Evolutionary conservation across 2,888 invertebrate species (phyloP).

Genomic region (Xanthorhoe designata): DNA sequence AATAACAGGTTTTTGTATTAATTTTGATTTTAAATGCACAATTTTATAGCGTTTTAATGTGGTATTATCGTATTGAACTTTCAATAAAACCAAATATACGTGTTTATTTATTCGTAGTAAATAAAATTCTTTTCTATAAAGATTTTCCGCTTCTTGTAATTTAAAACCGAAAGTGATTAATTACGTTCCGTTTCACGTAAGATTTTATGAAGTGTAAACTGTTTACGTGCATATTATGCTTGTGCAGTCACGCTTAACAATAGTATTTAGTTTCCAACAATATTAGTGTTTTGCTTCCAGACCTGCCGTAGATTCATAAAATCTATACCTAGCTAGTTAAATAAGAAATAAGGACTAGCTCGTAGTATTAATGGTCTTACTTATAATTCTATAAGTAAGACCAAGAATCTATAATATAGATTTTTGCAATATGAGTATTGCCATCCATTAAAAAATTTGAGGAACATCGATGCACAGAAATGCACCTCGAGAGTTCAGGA

Average conservation of each 20-base stretch:
- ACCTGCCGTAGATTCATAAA: too few species aligned
- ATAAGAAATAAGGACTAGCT: too few species aligned
- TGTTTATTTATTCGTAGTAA: not conserved
- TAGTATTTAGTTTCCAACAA: not conserved
- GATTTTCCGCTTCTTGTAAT: slow-evolving; percentile 1
- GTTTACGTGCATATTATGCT: slow-evolving; percentile 12
- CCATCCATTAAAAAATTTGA: too few species aligned
- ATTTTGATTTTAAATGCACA: not conserved
- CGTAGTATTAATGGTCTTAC: too few species aligned
- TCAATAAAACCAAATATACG: not conserved
- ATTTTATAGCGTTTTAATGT: not conserved
- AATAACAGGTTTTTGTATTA: not conserved
- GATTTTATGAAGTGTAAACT: slow-evolving; percentile 4
- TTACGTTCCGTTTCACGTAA: slow-evolving; percentile 14
- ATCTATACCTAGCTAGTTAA: too few species aligned
- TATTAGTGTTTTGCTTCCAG: too few species aligned
- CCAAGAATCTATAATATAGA: too few species aligned
- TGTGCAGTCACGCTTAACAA: not conserved
- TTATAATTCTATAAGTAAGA: too few species aligned
- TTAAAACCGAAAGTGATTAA: slow-evolving; percentile 10
- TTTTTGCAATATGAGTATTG: too few species aligned
- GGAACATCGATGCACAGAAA: too few species aligned
- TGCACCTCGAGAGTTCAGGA: too few species aligned
- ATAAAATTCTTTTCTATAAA: not conserved
- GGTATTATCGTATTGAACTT: too few species aligned